Conservation (phyloP, 2,888 invertebrate genomes). For the Andrena minutula region DNA sequence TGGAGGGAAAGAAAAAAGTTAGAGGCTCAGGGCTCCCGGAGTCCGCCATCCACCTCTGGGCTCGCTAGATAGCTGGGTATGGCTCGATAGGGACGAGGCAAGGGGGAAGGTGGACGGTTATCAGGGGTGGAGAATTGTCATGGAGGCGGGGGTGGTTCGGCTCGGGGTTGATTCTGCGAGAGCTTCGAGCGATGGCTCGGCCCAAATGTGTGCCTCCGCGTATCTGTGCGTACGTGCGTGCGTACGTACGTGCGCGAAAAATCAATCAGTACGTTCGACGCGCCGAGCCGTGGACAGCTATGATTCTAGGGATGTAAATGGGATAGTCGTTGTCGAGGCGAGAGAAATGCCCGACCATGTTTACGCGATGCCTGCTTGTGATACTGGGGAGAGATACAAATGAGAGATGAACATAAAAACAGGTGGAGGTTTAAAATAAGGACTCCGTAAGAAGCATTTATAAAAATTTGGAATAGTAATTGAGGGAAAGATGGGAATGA, state of each 20-base stretch:
- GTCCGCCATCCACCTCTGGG: constrained; percentile 34
- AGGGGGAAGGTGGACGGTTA: constrained; percentile 82
- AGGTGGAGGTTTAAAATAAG: neutral
- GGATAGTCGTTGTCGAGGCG: constrained; percentile 18
- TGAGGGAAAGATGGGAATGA: neutral
- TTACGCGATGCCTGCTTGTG: neutral
- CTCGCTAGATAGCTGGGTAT: constrained; percentile 29
- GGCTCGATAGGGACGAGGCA: constrained; percentile 60
- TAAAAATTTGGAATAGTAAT: neutral
- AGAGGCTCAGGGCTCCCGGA: constrained; percentile 14
- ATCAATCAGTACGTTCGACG: constrained; percentile 81
- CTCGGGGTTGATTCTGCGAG: constrained; percentile 80
- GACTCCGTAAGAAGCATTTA: neutral
- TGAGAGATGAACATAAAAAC: neutral
- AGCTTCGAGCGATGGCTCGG: constrained; percentile 76
- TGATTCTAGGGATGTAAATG: constrained; percentile 66
- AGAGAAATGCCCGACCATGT: constrained; percentile 1
- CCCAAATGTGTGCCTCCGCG: constrained; percentile 53
- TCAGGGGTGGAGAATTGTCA: constrained; percentile 83
- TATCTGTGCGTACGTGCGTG: constrained; percentile 46
- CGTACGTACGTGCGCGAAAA: constrained; percentile 74
- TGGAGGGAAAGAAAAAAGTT: neutral
- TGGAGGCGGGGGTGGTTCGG: constrained; percentile 60
- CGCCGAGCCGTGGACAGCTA: constrained; percentile 60
- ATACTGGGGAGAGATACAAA: neutral